Conservation (phyloP, 2,888 invertebrate genomes). For the Schizaphis graminum region DNA sequence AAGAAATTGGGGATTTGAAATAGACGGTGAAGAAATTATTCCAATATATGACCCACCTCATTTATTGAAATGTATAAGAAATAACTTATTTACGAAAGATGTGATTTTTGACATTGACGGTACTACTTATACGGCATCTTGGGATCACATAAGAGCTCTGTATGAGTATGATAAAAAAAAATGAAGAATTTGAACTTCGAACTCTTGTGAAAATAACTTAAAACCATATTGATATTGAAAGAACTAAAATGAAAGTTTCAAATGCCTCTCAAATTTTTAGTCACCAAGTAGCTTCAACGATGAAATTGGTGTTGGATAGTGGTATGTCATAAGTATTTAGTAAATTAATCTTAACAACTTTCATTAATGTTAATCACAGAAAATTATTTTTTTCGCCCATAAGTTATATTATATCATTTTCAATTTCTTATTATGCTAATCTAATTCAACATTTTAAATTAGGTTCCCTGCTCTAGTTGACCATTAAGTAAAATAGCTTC, state of each 20-base stretch:
- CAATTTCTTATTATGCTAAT: too few species aligned
- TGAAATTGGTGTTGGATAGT: slow-evolving; percentile 25
- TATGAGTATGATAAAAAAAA: slow-evolving; percentile 18
- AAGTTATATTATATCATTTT: too few species aligned
- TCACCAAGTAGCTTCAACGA: slow-evolving; percentile 9
- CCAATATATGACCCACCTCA: slow-evolving; percentile 61
- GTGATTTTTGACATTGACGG: not conserved
- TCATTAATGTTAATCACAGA: too few species aligned
- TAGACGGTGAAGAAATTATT: slow-evolving; percentile 45
- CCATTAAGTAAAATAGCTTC: too few species aligned
- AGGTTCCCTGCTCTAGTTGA: too few species aligned
- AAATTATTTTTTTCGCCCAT: too few species aligned
- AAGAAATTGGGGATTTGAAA: slow-evolving; percentile 26
- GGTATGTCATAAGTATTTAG: not conserved
- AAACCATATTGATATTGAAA: slow-evolving; percentile 24
- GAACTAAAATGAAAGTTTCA: slow-evolving; percentile 51
- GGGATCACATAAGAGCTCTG: slow-evolving; percentile 24
- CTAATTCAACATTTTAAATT: too few species aligned
- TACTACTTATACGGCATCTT: not conserved
- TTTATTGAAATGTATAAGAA: slow-evolving; percentile 55
- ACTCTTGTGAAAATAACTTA: slow-evolving; percentile 13
- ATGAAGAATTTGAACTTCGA: slow-evolving; percentile 24
- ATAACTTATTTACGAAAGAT: slow-evolving; percentile 40
- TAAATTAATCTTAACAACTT: not conserved
- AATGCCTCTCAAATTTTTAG: slow-evolving; percentile 36